Conservation (phyloP, 2,888 invertebrate genomes). For the Slavum lentiscoides region DNA sequence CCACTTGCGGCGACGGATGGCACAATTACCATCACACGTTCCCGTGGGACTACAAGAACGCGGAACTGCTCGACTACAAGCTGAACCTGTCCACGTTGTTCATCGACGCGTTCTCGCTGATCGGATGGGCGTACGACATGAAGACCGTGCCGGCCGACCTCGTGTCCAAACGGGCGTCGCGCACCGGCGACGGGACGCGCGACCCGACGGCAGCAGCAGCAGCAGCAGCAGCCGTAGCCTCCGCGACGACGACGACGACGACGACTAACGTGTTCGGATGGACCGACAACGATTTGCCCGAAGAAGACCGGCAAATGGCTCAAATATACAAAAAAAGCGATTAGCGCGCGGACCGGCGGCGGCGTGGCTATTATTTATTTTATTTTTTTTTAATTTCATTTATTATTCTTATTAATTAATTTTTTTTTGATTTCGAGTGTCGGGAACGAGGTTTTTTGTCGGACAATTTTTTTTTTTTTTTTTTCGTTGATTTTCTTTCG, state of each 20-base stretch:
- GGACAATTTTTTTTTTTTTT: too few relatives aligned
- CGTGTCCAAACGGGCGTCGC: conserved; percentile 69
- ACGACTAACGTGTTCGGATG: conserved; percentile 56
- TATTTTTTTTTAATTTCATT: too few relatives aligned
- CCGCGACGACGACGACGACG: conserved; percentile 50
- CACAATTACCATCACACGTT: conserved; percentile 63
- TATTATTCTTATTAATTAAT: background rate
- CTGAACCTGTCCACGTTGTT: conserved; percentile 76
- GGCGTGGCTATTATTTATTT: too few relatives aligned
- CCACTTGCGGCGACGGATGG: conserved; percentile 57
- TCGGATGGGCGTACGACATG: conserved; percentile 87
- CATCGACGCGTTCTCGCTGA: conserved; percentile 77
- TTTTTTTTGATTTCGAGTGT: too few relatives aligned
- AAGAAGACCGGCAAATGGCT: conserved; percentile 55
- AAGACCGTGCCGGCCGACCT: conserved; percentile 76
- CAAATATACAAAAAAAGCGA: conserved; percentile 54
- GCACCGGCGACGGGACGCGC: conserved; percentile 65
- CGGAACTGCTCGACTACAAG: conserved; percentile 72
- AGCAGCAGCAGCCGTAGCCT: background rate
- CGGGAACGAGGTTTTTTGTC: too few relatives aligned
- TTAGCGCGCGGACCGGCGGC: conserved; percentile 6
- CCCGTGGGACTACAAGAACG: conserved; percentile 73
- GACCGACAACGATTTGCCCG: conserved; percentile 56
- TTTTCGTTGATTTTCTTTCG: too few relatives aligned
- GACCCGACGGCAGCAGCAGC: background rate